Conservation (phyloP, 2,888 invertebrate genomes). For the Neoitamus cyanurus region DNA sequence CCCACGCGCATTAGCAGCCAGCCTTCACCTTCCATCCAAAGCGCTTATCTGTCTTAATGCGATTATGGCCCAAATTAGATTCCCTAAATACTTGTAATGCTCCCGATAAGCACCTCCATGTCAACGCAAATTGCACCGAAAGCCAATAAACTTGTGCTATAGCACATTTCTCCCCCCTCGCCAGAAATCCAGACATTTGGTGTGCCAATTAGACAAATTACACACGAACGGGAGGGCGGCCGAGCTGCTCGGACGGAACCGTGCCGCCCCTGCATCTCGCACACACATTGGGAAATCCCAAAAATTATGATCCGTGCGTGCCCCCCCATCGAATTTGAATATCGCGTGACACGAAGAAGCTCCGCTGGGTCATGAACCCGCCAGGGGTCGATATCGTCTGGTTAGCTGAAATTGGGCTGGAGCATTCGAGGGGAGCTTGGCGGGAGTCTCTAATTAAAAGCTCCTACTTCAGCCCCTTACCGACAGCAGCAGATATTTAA, state of each 20-base stretch:
- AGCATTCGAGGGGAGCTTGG: background rate
- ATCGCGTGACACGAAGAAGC: conserved; percentile 39
- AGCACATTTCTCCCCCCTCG: background rate
- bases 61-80: background rate
- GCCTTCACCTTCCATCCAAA: background rate
- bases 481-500: background rate
- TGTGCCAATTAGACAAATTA: conserved; percentile 28
- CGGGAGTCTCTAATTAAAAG: background rate
- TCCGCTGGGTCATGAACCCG: conserved; percentile 25
- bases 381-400: conserved; percentile 24
- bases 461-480: background rate
- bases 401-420: background rate
- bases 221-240: background rate
- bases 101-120: background rate
- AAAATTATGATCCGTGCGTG: background rate
- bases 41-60: background rate
- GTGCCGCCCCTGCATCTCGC: background rate
- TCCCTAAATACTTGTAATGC: background rate
- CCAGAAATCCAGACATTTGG: background rate
- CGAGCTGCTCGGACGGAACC: background rate
- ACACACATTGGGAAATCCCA: background rate
- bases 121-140: background rate
- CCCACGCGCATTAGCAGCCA: background rate
- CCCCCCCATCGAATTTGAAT: conserved; percentile 5
- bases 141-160: background rate